These are phyloP conservation scores for Tyrannus savana DNA, from an alignment of 2,113 vertebrate species.

Conservation along the genomic window DNA sequence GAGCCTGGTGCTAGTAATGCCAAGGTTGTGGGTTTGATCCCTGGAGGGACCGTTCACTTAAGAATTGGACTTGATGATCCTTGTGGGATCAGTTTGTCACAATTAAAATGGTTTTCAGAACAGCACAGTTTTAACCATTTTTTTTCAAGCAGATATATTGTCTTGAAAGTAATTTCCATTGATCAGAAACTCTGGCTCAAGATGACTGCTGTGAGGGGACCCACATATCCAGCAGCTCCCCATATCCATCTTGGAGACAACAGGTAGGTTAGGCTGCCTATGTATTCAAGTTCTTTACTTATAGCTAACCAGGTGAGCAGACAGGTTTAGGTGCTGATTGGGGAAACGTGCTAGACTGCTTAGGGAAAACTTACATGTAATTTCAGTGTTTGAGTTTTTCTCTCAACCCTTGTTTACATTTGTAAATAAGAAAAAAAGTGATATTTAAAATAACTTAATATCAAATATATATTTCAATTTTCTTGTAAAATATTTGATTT, in stretches of 20 bases:
- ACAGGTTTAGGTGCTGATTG: neutral
- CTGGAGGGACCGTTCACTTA: neutral
- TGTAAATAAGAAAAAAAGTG: neutral
- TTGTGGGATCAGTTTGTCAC: neutral
- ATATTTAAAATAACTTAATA: neutral
- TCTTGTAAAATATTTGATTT: neutral
- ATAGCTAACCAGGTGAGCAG: neutral
- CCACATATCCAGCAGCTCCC: neutral
- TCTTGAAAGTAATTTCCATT: neutral
- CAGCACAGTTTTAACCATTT: neutral
- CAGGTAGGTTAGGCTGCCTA: neutral
- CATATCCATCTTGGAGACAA: accelerated
- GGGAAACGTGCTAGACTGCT: neutral
- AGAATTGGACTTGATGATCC: neutral
- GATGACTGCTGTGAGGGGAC: neutral
- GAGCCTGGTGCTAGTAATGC: neutral
- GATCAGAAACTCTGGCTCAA: neutral
- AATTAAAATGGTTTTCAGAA: neutral
- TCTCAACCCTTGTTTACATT: neutral
- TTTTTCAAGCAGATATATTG: neutral
- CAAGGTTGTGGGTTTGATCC: neutral
- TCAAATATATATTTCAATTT: neutral
- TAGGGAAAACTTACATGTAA: neutral
- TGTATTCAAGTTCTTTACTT: neutral
- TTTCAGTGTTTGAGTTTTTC: neutral